phyloP scores from a whole-genome alignment of 2,888 invertebrate genomes.

The Chalcosyrphus nemorum region DNA sequence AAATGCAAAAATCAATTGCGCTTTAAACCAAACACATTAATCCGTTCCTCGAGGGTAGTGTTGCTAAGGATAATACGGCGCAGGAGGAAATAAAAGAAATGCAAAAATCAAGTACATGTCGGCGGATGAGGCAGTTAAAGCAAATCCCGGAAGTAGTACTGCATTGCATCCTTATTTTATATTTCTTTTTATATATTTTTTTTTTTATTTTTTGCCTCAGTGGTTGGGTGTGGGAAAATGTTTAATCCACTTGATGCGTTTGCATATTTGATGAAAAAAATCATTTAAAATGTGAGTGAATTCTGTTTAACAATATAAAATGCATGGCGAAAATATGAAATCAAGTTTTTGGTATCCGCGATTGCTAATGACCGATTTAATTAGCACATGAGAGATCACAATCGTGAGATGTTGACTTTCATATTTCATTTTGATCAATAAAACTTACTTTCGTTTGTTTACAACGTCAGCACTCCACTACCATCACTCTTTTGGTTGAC shows the following conservation, averaged over 20 bases:
- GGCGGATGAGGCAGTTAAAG: constrained; percentile 11
- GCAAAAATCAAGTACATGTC: too few relatives aligned
- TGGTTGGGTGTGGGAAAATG: constrained; percentile 14
- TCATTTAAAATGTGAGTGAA: not conserved
- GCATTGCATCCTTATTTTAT: constrained; percentile 54
- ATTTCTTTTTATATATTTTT: too few relatives aligned
- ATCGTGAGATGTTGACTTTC: not conserved
- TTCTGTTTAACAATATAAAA: not conserved
- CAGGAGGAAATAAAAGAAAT: too few relatives aligned
- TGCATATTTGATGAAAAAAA: constrained; percentile 33
- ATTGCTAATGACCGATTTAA: constrained; percentile 34
- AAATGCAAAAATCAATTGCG: constrained; percentile 52
- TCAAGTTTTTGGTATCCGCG: not conserved
- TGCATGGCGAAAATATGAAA: not conserved
- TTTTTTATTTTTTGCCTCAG: not conserved
- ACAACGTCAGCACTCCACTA: too few relatives aligned
- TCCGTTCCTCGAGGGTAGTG: constrained; percentile 14
- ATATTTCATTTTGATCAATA: constrained; percentile 35
- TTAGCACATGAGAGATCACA: constrained; percentile 11
- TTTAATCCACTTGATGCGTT: constrained; percentile 62
- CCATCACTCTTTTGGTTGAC: constrained; percentile 4
- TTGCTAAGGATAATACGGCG: not conserved
- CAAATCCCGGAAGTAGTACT: constrained; percentile 34
- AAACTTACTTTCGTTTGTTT: constrained; percentile 17
- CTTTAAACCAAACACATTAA: constrained; percentile 29